phyloP scores from a whole-genome alignment of 2,797 vertebrate species.

The Karalla daura region DNA sequence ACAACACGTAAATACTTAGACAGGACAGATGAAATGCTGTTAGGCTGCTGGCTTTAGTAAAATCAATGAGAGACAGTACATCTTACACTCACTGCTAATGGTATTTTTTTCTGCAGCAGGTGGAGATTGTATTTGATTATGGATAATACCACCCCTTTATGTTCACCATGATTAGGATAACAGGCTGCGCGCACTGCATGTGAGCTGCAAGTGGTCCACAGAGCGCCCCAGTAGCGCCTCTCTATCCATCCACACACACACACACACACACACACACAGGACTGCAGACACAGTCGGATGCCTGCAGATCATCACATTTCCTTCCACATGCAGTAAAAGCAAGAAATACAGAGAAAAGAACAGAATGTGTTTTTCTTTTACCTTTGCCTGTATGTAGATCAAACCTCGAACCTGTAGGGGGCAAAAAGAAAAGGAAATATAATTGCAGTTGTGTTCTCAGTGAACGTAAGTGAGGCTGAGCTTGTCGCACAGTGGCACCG shows the following conservation, averaged over 20 bases:
- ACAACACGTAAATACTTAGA: constrained; percentile 8
- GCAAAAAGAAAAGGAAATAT: constrained; percentile 22
- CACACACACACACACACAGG: constrained; percentile 23
- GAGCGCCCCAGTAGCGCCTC: constrained; percentile 32
- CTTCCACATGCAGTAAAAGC: constrained; percentile 5
- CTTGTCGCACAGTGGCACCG: constrained; percentile 7
- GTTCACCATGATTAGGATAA: constrained; percentile 38
- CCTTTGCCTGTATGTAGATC: constrained; percentile 75
- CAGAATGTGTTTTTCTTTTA: constrained; percentile 48
- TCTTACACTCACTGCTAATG: neutral
- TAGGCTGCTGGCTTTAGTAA: neutral
- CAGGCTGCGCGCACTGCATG: constrained; percentile 12
- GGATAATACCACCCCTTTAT: constrained; percentile 41
- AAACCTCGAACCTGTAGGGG: constrained; percentile 70
- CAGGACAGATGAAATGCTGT: neutral
- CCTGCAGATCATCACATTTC: constrained; percentile 32
- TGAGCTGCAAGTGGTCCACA: constrained; percentile 9
- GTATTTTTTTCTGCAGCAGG: constrained; percentile 18
- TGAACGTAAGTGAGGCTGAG: neutral
- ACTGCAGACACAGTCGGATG: constrained; percentile 31
- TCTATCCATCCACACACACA: constrained; percentile 35
- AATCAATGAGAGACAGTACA: neutral
- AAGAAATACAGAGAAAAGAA: constrained; percentile 7
- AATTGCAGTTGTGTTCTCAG: constrained; percentile 34
- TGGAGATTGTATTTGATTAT: constrained; percentile 39